These are phyloP conservation scores for Semicossyphus pulcher DNA, from an alignment of 2,113 vertebrate species.

Conservation along the genomic window DNA sequence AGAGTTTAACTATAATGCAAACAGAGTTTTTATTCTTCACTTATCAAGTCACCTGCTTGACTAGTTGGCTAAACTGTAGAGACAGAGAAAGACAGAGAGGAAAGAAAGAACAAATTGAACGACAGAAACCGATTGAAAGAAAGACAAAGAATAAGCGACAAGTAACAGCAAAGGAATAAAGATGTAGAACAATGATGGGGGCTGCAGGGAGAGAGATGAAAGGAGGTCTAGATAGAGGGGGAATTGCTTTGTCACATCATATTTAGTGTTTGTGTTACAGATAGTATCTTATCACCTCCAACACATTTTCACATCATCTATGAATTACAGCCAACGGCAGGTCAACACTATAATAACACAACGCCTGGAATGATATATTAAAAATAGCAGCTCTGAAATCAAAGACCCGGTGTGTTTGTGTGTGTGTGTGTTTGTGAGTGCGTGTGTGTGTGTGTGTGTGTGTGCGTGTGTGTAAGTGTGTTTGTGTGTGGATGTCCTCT, in stretches of 20 bases:
- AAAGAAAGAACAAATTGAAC: background rate
- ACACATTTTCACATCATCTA: slow-evolving; percentile 50
- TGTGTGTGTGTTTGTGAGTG: background rate
- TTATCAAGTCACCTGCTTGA: background rate
- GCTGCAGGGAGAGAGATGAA: slow-evolving; percentile 15
- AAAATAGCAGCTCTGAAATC: slow-evolving; percentile 49
- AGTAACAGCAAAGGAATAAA: background rate
- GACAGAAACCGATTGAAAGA: background rate
- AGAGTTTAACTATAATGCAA: too few relatives aligned
- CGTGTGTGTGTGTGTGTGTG: slow-evolving; percentile 10
- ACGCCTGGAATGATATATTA: slow-evolving; percentile 39
- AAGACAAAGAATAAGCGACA: background rate
- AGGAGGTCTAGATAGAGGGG: background rate
- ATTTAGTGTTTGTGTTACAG: slow-evolving; percentile 52
- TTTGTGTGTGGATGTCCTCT: slow-evolving; percentile 22
- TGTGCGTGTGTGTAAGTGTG: background rate
- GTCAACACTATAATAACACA: slow-evolving; percentile 29
- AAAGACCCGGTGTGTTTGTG: slow-evolving; percentile 4
- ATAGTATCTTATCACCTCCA: slow-evolving; percentile 36
- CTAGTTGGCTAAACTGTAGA: background rate
- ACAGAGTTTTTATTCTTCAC: too few relatives aligned
- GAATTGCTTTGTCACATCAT: slow-evolving; percentile 57
- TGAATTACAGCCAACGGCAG: slow-evolving; percentile 46
- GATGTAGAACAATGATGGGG: background rate
- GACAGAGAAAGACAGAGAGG: background rate